A percentile compares a stretch with the other conserved stretches of the same genome.
These are phyloP conservation scores for Hirundo rustica DNA, from an alignment of 2,797 vertebrate genomes.

Conservation along the genomic window DNA sequence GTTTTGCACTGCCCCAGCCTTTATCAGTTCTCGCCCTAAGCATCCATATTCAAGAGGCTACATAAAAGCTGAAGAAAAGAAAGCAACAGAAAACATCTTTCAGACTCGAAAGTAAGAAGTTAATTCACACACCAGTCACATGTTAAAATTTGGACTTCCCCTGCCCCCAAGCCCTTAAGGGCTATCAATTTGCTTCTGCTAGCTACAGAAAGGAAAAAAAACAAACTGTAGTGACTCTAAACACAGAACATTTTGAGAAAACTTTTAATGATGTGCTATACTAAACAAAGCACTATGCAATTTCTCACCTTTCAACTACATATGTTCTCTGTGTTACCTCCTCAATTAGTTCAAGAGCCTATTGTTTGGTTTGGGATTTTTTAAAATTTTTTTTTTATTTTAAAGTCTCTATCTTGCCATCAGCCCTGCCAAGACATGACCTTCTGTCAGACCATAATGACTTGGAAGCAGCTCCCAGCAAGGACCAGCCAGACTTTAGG, in stretches of 20 bases:
- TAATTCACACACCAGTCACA: background rate
- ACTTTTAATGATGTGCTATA: background rate
- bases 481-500: background rate
- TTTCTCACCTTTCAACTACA: background rate
- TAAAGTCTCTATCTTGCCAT: too few relatives aligned
- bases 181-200: background rate
- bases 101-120: background rate
- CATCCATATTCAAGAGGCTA: background rate
- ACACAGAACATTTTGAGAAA: background rate
- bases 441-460: background rate
- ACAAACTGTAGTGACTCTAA: background rate
- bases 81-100: background rate
- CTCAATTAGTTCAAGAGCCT: background rate
- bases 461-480: background rate
- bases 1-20: background rate
- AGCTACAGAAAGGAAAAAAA: background rate
- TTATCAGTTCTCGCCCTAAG: fast-evolving
- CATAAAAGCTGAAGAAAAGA: background rate
- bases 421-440: background rate
- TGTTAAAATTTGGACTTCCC: background rate
- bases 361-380: fast-evolving
- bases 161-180: background rate
- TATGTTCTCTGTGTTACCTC: fast-evolving
- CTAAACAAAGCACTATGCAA: background rate
- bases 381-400: background rate